Conservation (phyloP, 53 echinoderm and acorn worm genomes). For the Paracentrotus lividus region DNA sequence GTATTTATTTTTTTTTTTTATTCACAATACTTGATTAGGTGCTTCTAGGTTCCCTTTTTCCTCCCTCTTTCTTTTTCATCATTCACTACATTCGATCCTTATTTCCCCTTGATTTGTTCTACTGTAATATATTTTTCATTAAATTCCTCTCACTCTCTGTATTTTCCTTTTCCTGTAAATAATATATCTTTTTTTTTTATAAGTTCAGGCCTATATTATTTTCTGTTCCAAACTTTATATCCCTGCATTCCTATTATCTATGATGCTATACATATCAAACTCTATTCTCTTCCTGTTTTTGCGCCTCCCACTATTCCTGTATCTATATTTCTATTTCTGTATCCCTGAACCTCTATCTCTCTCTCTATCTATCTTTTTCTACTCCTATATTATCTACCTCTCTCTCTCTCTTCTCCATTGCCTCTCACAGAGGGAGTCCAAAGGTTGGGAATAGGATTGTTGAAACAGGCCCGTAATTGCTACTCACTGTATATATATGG, state of each 20-base stretch:
- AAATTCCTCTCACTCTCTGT: background rate
- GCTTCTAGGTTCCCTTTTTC: too few species aligned
- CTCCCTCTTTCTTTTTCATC: background rate
- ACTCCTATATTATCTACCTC: too few species aligned
- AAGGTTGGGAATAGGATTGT: conserved; percentile 52
- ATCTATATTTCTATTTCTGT: conserved; percentile 3
- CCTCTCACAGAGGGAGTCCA: conserved; percentile 40
- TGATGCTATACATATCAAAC: background rate
- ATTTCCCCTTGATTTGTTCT: background rate
- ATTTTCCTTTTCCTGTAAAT: background rate
- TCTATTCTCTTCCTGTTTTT: background rate
- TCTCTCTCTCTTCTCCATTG: background rate
- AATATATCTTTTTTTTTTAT: background rate
- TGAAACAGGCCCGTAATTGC: conserved; percentile 60
- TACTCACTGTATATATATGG: conserved; percentile 30
- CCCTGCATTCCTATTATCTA: background rate
- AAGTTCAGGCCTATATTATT: background rate
- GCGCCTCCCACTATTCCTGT: background rate
- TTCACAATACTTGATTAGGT: background rate
- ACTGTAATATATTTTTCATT: background rate
- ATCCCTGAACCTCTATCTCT: background rate
- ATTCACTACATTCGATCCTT: background rate
- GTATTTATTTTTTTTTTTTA: too few species aligned
- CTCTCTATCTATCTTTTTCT: background rate
- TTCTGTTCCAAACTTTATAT: background rate